Conservation (phyloP, 2,888 invertebrate species). For the Parochlus steinenii region DNA sequence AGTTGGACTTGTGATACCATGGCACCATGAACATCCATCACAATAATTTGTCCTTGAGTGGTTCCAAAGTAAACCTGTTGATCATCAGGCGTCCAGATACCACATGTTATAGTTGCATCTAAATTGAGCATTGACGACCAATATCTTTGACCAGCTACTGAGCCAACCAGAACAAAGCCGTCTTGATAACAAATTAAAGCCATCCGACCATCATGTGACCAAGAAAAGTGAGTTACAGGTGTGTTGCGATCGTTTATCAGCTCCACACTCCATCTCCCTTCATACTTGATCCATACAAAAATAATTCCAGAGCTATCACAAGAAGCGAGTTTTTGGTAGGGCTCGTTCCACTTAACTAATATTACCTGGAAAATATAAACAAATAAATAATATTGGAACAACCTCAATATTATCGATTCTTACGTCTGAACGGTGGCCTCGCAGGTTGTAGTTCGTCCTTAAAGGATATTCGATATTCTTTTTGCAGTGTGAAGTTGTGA, state of each 20-base stretch:
- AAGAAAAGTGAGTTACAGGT: conserved; percentile 93
- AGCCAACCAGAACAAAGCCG: conserved; percentile 95
- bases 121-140: conserved; percentile 96
- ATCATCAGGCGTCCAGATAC: conserved; percentile 96
- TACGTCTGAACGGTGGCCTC: conserved; percentile 93
- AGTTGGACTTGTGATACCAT: conserved; percentile 87
- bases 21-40: conserved; percentile 92
- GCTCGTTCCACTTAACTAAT: conserved; percentile 95
- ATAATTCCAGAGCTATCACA: conserved; percentile 96
- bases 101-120: conserved; percentile 87
- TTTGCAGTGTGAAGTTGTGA: conserved; percentile 84
- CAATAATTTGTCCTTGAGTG: conserved; percentile 83
- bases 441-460: conserved; percentile 89
- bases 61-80: conserved; percentile 95
- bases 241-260: conserved; percentile 96
- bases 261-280: conserved; percentile 97
- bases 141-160: conserved; percentile 91
- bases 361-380: conserved; percentile 69
- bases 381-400: not conserved
- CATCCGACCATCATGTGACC: conserved; percentile 98
- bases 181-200: conserved; percentile 98
- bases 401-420: conserved; percentile 25
- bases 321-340: conserved; percentile 92
- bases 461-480: conserved; percentile 73
- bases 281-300: conserved; percentile 99